phyloP scores from a whole-genome alignment of 2,888 invertebrate species.

The Petrolisthes manimaculis region DNA sequence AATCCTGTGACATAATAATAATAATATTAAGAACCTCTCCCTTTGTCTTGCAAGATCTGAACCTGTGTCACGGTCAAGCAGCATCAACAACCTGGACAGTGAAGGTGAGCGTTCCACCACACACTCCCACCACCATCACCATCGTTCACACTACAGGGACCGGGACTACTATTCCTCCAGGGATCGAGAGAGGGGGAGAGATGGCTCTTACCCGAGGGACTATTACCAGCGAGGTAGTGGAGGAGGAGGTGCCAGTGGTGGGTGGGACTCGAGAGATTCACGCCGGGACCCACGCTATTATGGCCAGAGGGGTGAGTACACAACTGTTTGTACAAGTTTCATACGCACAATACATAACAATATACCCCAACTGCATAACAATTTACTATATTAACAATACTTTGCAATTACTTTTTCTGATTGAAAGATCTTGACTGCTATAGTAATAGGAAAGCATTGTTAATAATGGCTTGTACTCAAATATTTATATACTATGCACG shows the following conservation, averaged over 20 bases:
- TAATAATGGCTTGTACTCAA: too few species aligned
- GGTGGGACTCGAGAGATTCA: constrained; percentile 31
- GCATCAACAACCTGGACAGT: constrained; percentile 55
- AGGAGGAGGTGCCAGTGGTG: not conserved
- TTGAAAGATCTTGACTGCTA: too few species aligned
- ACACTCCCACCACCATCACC: constrained; percentile 35
- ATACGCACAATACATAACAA: not conserved
- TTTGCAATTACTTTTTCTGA: too few species aligned
- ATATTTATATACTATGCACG: too few species aligned
- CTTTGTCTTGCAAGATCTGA: constrained; percentile 27
- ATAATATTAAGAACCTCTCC: not conserved
- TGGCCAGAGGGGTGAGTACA: constrained; percentile 41
- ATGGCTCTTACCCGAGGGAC: constrained; percentile 39
- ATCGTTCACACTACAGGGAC: constrained; percentile 31
- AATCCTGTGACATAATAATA: not conserved
- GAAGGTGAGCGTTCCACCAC: constrained; percentile 27
- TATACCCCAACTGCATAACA: too few species aligned
- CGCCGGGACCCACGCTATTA: constrained; percentile 42
- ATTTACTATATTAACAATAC: too few species aligned
- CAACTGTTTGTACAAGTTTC: not conserved
- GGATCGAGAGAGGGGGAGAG: constrained; percentile 39
- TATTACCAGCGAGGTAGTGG: constrained; percentile 9
- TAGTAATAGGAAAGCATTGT: too few species aligned
- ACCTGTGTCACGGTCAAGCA: constrained; percentile 53
- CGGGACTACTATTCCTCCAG: constrained; percentile 44